Conservation (phyloP, 2,888 invertebrate genomes). For the Leptopilina drosophilae region DNA sequence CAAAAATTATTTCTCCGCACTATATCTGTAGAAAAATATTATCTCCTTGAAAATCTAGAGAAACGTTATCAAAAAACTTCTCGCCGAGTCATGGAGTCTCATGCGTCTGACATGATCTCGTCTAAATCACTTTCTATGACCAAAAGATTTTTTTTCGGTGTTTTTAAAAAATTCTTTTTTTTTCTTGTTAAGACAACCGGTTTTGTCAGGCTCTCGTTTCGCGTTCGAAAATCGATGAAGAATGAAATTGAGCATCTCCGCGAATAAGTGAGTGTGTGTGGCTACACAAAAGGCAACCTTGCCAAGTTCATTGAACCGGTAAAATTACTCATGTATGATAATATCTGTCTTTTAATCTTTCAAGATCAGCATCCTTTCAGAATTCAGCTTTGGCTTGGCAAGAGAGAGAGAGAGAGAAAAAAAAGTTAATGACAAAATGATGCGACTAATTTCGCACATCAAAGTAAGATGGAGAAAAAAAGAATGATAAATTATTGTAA, state of each 20-base stretch:
- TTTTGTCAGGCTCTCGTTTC: conserved; percentile 25
- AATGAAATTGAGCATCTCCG: conserved; percentile 34
- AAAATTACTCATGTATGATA: conserved; percentile 34
- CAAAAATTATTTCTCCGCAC: no score
- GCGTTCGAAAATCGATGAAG: conserved; percentile 38
- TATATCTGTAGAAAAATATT: no score
- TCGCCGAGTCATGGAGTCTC: background rate
- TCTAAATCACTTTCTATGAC: conserved; percentile 37
- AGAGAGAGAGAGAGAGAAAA: background rate
- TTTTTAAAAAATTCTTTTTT: background rate
- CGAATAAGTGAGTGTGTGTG: conserved; percentile 9
- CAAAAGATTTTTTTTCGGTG: background rate
- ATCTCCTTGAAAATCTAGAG: no score
- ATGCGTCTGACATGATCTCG: conserved; percentile 1
- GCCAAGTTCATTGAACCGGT: conserved; percentile 36
- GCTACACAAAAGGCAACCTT: conserved; percentile 38
- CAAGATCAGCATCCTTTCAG: conserved; percentile 31
- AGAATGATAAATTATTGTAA: background rate
- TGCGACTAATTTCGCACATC: conserved; percentile 25
- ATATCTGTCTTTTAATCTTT: conserved; percentile 33
- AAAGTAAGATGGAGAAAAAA: background rate
- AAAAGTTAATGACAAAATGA: conserved; percentile 35
- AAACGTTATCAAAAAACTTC: background rate
- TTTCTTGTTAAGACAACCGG: conserved; percentile 25
- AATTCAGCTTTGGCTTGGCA: conserved; percentile 19